phyloP scores from a whole-genome alignment of 2,797 vertebrate genomes.

The Psittacula derbiana region DNA sequence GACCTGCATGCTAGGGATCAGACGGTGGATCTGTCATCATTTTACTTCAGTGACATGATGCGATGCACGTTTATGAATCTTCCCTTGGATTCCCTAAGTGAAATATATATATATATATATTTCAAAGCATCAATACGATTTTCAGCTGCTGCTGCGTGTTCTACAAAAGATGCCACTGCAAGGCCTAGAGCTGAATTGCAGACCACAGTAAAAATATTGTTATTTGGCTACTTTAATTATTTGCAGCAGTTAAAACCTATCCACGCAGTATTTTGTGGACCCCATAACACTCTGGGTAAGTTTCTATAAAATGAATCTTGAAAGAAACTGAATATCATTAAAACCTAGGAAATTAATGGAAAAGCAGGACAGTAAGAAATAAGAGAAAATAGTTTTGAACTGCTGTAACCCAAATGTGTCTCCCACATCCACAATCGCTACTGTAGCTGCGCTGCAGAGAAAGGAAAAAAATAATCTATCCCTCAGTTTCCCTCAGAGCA shows the following conservation, averaged over 20 bases:
- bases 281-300: not conserved
- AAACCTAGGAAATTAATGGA: not conserved
- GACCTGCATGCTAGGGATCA: not conserved
- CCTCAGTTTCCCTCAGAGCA: not conserved
- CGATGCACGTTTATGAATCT: not conserved
- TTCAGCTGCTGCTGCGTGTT: not conserved
- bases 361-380: not conserved
- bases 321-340: not conserved
- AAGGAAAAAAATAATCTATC: not conserved
- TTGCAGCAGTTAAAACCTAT: not conserved
- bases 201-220: not conserved
- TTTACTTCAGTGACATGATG: not conserved
- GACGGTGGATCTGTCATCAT: fast-evolving
- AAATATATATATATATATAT: not conserved
- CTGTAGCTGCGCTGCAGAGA: not conserved
- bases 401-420: not conserved
- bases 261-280: not conserved
- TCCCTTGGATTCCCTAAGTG: not conserved
- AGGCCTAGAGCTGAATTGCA: not conserved
- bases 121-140: not conserved
- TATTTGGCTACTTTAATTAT: not conserved
- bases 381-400: not conserved
- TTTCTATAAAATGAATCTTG: not conserved
- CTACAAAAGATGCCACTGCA: not conserved
- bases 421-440: not conserved